Conservation (phyloP, 2,113 vertebrate species). For the Sceloporus tristichus region DNA sequence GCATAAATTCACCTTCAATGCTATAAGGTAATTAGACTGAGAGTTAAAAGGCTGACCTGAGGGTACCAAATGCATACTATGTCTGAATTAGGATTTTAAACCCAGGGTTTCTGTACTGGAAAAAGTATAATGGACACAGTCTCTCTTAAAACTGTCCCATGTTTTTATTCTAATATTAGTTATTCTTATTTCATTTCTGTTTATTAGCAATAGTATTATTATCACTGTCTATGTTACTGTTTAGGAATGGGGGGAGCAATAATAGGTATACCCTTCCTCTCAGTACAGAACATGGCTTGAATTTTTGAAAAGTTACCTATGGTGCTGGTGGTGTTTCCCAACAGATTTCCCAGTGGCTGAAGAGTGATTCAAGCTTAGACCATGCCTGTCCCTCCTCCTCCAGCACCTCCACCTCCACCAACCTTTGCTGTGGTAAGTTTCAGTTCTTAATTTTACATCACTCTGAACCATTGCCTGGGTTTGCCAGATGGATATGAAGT, state of each 20-base stretch:
- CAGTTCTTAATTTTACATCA: background rate
- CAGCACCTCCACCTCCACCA: constrained; percentile 88
- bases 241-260: no score
- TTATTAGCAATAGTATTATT: background rate
- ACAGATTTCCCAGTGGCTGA: constrained; percentile 72
- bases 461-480: background rate
- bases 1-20: background rate
- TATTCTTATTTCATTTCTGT: background rate
- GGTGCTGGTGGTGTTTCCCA: background rate
- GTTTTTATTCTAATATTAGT: background rate
- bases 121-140: background rate
- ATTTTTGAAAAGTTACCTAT: background rate
- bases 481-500: background rate
- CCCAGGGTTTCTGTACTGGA: background rate
- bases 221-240: background rate
- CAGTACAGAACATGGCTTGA: background rate
- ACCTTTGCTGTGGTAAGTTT: constrained; percentile 86
- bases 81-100: background rate
- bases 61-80: background rate
- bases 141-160: no score
- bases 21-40: background rate
- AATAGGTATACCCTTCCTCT: background rate
- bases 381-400: constrained; percentile 93
- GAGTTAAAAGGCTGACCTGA: background rate
- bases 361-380: constrained; percentile 71